Conservation (phyloP, 1,140 invertebrate genomes). For the Panonychus citri region DNA sequence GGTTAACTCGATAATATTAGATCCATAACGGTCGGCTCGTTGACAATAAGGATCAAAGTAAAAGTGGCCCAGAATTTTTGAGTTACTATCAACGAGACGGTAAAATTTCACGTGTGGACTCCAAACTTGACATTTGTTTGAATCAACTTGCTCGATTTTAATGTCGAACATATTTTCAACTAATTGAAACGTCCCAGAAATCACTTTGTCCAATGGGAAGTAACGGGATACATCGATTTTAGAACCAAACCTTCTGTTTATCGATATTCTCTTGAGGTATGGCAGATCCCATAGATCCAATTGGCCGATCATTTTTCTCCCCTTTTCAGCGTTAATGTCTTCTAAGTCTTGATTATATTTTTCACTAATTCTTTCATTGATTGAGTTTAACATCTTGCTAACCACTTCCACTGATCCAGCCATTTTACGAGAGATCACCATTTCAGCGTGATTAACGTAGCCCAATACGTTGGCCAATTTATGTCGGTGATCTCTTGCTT, state of each 20-base stretch:
- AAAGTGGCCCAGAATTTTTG: background rate
- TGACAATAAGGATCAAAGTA: background rate
- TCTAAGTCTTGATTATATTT: conserved; percentile 47
- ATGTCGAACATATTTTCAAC: conserved; percentile 53
- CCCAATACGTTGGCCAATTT: conserved; percentile 51
- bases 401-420: conserved; percentile 56
- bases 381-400: conserved; percentile 38
- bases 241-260: conserved; percentile 23
- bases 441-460: conserved; percentile 47
- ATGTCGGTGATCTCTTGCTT: conserved; percentile 38
- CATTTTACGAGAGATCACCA: conserved; percentile 89
- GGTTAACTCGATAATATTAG: background rate
- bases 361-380: conserved; percentile 25
- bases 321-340: background rate
- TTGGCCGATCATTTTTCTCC: background rate
- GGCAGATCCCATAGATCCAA: background rate
- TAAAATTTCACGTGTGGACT: too few species aligned
- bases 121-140: too few species aligned
- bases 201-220: conserved; percentile 54
- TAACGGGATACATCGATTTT: conserved; percentile 47
- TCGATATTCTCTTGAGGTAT: background rate
- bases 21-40: background rate
- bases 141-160: conserved; percentile 32
- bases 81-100: too few species aligned
- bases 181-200: conserved; percentile 46